Base-by-base conservation (phyloP, 2,113 vertebrate species). In the Megaceryle torquata region DNA sequence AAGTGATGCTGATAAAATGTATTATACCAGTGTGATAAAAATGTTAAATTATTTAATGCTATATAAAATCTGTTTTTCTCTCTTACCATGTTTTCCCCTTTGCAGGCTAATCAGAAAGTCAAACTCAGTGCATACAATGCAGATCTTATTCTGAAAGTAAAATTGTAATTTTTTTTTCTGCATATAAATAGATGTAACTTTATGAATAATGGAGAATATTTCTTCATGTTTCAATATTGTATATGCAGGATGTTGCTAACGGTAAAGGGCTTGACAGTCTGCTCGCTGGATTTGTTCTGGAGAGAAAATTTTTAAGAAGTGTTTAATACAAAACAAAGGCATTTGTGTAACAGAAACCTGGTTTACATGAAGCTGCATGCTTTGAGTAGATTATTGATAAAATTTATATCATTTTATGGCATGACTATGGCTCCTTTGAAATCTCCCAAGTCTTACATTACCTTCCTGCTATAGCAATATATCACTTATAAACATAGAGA, bases 231-330 rank as follows among this genome's bases (percentile, higher is more conserved):
- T 95, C 57, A 60, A 7, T 89, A 39, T 31, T 50, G 75, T 97
- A 59, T 71, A 72, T 96, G 78, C 63, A 91, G 88, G 46, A 86
- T 95, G 54, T 87, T 96, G 74, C 29, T 94, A 82, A 96, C 91
- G 94, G 81, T 37, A 13, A 95, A 97, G 95, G 89, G 67, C 84
- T 96, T 97, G 91, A 93, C 84, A 76, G 85, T 89, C 96, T 95
- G 91, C 89, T 95, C 12, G 48, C 80, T 91, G 79, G 33, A 75
- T 93, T 48, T 75, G 57, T 87, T 94, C 82, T 91, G 67, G 79
- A 86, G 82, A 82, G 57, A 92, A 96, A 94, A 86, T 64, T 79
- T 65, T 72, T 43, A 88, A 82, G 48, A 70, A 71, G 35, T 67
- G 65, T 72, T 76, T 82, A 39, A 80, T 82, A 72, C 37, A 83